Conservation (phyloP, 1,140 invertebrate species). For the Potamilus streckersoni region DNA sequence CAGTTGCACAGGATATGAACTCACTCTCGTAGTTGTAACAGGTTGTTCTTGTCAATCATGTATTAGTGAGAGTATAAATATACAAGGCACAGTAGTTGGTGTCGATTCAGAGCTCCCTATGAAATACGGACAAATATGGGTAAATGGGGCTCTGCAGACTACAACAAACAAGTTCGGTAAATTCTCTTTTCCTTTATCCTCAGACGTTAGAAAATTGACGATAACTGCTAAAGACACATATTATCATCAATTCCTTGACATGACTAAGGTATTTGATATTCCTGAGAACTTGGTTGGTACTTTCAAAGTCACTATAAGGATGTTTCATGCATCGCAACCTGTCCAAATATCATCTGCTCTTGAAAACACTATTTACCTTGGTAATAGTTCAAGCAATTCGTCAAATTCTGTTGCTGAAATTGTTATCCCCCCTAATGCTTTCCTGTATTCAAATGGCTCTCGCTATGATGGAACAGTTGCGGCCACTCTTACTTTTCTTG, state of each 20-base stretch:
- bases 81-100: not conserved
- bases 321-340: not conserved
- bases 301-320: not conserved
- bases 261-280: not conserved
- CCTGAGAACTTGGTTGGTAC: not conserved
- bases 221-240: conserved; percentile 1
- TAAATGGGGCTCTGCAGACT: not conserved
- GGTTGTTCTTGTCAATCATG: not conserved
- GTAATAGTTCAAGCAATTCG: not conserved
- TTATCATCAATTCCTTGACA: not conserved
- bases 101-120: not conserved
- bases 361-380: conserved; percentile 2
- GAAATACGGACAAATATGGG: not conserved
- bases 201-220: no score
- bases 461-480: not conserved
- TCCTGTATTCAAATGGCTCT: not conserved
- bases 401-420: not conserved
- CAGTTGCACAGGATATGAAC: not conserved
- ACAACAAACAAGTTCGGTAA: not conserved
- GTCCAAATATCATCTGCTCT: not conserved
- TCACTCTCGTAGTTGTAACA: not conserved
- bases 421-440: conserved; percentile 2
- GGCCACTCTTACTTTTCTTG: conserved; percentile 3
- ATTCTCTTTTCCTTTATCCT: not conserved
- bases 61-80: not conserved